A percentile compares a stretch with the other conserved stretches of the same genome.
phyloP scores from a whole-genome alignment of 2,113 vertebrate genomes.

The Hyperopisus bebe region DNA sequence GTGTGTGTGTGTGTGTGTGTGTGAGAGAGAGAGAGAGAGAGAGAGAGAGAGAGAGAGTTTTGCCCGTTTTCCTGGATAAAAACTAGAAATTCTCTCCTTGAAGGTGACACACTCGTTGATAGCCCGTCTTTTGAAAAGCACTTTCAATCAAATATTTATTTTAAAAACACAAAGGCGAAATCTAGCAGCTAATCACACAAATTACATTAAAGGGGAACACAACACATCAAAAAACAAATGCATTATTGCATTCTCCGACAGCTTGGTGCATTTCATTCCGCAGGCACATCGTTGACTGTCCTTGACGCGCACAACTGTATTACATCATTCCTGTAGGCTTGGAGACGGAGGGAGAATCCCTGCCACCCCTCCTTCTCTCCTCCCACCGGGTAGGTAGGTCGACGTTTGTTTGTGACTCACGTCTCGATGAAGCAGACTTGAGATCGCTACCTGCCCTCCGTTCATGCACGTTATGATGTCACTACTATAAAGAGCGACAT shows the following conservation, averaged over 20 bases:
- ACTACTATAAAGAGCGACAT: background rate
- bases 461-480: background rate
- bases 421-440: conserved; percentile 1
- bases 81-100: background rate
- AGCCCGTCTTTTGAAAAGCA: background rate
- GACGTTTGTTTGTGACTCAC: conserved; percentile 7
- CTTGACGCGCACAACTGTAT: background rate
- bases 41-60: background rate
- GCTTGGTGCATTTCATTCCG: background rate
- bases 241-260: background rate
- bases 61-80: background rate
- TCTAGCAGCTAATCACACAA: background rate
- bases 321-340: conserved; percentile 3
- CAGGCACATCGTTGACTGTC: background rate
- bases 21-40: background rate
- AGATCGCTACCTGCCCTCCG: background rate
- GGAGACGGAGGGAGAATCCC: conserved; percentile 2
- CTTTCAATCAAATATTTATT: background rate
- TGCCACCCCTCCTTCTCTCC: background rate
- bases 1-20: too few species aligned
- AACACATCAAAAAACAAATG: background rate
- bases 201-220: background rate
- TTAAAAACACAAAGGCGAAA: background rate
- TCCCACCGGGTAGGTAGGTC: background rate
- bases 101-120: background rate